A percentile compares a stretch with the other conserved stretches of the same genome.
Conservation (phyloP, 2,888 invertebrate species). For the Cheilosia vulpina region DNA sequence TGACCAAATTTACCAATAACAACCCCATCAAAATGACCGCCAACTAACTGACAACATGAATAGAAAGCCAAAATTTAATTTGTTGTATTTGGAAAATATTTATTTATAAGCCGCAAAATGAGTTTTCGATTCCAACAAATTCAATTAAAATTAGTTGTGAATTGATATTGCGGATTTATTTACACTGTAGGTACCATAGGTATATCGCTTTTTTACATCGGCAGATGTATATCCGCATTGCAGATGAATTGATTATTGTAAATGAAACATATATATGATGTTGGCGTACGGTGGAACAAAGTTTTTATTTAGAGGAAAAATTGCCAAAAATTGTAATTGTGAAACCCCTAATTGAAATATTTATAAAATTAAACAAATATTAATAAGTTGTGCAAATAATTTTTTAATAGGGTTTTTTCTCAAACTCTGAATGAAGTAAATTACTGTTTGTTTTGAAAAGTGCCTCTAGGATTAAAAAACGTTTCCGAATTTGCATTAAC, state of each 20-base stretch:
- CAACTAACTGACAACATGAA: neutral
- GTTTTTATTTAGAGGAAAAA: too few species aligned
- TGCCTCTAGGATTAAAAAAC: too few species aligned
- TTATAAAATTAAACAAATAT: too few species aligned
- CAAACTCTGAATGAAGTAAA: too few species aligned
- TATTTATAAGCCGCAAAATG: slow-evolving; percentile 47
- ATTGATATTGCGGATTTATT: slow-evolving; percentile 14
- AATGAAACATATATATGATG: neutral
- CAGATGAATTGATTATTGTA: neutral
- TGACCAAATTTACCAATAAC: neutral
- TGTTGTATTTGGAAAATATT: slow-evolving; percentile 30
- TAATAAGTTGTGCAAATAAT: too few species aligned
- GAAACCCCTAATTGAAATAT: too few species aligned
- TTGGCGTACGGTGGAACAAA: neutral
- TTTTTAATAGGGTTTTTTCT: too few species aligned
- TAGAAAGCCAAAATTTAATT: slow-evolving; percentile 12
- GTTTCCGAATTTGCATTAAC: too few species aligned
- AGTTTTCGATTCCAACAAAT: slow-evolving; percentile 36
- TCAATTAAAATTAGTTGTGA: slow-evolving; percentile 50
- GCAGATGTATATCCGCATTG: neutral
- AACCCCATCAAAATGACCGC: neutral
- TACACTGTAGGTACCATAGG: neutral
- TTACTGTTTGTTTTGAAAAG: too few species aligned
- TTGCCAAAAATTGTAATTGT: too few species aligned
- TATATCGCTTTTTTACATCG: neutral